These are phyloP conservation scores for Stenotaenia linearis DNA, from an alignment of 2,888 invertebrate species.

Conservation along the genomic window DNA sequence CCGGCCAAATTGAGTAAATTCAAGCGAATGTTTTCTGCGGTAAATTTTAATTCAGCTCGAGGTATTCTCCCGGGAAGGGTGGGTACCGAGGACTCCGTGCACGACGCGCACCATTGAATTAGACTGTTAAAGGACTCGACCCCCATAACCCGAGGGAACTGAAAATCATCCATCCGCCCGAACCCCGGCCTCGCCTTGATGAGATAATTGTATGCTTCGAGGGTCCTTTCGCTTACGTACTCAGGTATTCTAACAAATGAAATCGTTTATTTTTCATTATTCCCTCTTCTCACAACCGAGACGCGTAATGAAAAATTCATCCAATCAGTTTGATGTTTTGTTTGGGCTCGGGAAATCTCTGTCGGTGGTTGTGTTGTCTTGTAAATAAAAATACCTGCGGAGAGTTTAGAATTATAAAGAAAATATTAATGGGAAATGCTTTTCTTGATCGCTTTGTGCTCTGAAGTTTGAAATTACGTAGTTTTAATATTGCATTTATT, in stretches of 20 bases:
- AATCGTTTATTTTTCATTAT: background rate
- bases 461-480: too few species aligned
- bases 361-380: background rate
- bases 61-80: background rate
- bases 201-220: constrained; percentile 1
- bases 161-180: background rate
- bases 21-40: background rate
- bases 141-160: background rate
- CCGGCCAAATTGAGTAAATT: background rate
- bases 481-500: too few species aligned
- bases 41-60: background rate
- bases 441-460: too few species aligned
- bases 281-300: background rate
- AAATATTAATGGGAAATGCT: too few species aligned
- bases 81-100: background rate
- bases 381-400: background rate
- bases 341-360: background rate
- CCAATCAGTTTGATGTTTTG: background rate
- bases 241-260: background rate
- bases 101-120: background rate
- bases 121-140: background rate
- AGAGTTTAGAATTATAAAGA: too few species aligned
- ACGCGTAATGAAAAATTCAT: constrained; percentile 4
- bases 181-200: background rate
- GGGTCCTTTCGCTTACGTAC: background rate